These are phyloP conservation scores for Alcis repandata DNA, from an alignment of 2,888 invertebrate genomes.

Conservation along the genomic window DNA sequence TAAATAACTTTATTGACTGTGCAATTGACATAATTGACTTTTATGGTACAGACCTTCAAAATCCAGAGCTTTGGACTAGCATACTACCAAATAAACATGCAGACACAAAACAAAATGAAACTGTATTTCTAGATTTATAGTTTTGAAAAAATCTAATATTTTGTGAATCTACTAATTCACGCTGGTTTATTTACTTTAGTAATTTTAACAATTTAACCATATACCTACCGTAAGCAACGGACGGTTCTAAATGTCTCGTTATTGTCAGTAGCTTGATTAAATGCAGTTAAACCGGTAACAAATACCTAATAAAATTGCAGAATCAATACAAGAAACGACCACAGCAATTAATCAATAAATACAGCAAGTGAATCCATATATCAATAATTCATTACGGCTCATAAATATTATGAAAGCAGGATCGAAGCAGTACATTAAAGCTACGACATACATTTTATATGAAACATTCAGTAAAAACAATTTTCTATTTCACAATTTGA, in stretches of 20 bases:
- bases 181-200: too few relatives aligned
- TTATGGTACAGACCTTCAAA: too few relatives aligned
- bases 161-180: too few relatives aligned
- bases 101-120: too few relatives aligned
- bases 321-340: slow-evolving; percentile 13
- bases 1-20: too few relatives aligned
- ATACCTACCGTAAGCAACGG: neutral
- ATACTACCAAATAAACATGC: too few relatives aligned
- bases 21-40: too few relatives aligned
- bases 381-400: slow-evolving; percentile 14
- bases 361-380: slow-evolving; percentile 15
- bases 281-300: neutral
- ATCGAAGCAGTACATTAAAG: slow-evolving; percentile 13
- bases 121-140: too few relatives aligned
- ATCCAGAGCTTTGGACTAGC: too few relatives aligned
- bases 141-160: too few relatives aligned
- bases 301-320: neutral
- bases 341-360: slow-evolving; percentile 14
- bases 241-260: neutral
- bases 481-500: slow-evolving; percentile 19
- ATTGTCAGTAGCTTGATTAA: neutral
- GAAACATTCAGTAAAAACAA: neutral
- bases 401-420: slow-evolving; percentile 22
- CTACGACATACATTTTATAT: slow-evolving; percentile 22
- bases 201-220: neutral